These are phyloP conservation scores for Plagodis pulveraria DNA, from an alignment of 2,888 invertebrate genomes.

Conservation along the genomic window DNA sequence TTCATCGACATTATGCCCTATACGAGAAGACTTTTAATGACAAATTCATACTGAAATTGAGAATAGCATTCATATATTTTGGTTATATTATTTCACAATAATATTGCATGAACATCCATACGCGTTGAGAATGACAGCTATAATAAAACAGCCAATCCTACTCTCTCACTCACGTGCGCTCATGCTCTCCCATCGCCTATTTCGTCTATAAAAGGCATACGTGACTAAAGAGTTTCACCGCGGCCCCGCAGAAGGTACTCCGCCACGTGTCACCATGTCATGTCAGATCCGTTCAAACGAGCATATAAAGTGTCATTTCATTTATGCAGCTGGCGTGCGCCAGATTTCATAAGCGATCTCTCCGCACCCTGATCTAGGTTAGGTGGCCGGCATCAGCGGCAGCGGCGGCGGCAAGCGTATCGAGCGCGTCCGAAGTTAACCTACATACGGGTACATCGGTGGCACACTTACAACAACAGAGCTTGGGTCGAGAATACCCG, in stretches of 20 bases:
- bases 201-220: slow-evolving; percentile 30
- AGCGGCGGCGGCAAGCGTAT: slow-evolving; percentile 73
- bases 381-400: slow-evolving; percentile 80
- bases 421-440: slow-evolving; percentile 83
- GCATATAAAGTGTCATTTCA: slow-evolving; percentile 69
- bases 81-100: too few species aligned
- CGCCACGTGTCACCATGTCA: slow-evolving; percentile 39
- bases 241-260: slow-evolving; percentile 27
- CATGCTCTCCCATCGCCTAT: slow-evolving; percentile 20
- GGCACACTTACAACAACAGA: slow-evolving; percentile 70
- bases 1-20: too few species aligned
- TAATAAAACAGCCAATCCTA: slow-evolving; percentile 2
- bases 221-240: slow-evolving; percentile 33
- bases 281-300: slow-evolving; percentile 57
- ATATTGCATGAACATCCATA: too few species aligned
- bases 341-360: slow-evolving; percentile 85
- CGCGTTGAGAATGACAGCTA: too few species aligned
- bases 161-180: background rate
- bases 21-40: too few species aligned
- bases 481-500: slow-evolving; percentile 76
- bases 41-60: too few species aligned
- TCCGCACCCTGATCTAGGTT: slow-evolving; percentile 84
- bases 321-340: slow-evolving; percentile 78
- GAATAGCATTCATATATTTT: too few species aligned
- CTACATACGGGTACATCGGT: slow-evolving; percentile 70